phyloP scores from a whole-genome alignment of 2,888 invertebrate genomes.

The Yponomeuta plumbellus region DNA sequence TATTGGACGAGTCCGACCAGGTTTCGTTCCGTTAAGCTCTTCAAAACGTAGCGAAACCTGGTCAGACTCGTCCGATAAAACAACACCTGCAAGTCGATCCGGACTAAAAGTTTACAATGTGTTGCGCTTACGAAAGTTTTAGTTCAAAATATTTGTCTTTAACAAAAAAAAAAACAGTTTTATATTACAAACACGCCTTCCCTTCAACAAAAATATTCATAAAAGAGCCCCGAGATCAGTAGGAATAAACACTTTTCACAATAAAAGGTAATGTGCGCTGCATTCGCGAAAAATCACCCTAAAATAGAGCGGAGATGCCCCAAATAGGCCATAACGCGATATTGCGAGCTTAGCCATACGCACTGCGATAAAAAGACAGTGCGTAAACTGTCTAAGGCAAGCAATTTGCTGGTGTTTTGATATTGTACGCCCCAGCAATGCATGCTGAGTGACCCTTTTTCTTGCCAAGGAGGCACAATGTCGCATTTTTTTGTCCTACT shows the following conservation, averaged over 20 bases:
- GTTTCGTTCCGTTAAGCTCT: no score
- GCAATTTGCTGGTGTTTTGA: no score
- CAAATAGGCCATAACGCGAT: conserved; percentile 35
- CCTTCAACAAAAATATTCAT: background rate
- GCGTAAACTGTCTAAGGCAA: background rate
- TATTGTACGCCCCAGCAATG: no score
- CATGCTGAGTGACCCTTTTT: no score
- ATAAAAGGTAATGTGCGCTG: conserved; percentile 52
- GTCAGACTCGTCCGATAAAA: no score
- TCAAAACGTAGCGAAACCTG: no score
- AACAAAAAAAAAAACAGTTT: background rate
- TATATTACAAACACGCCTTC: background rate
- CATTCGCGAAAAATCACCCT: conserved; percentile 33
- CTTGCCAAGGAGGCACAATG: no score
- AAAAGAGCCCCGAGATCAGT: background rate
- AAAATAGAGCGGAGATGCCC: conserved; percentile 23
- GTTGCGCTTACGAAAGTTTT: no score
- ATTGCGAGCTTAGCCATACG: conserved; percentile 41
- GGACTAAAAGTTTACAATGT: no score
- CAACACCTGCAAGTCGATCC: no score
- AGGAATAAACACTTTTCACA: conserved; percentile 59
- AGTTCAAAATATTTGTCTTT: background rate
- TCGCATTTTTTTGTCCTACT: no score
- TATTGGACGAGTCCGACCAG: no score
- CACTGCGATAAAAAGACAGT: background rate